phyloP scores from a whole-genome alignment of 2,888 invertebrate genomes.

The Andrena chrysosceles region DNA sequence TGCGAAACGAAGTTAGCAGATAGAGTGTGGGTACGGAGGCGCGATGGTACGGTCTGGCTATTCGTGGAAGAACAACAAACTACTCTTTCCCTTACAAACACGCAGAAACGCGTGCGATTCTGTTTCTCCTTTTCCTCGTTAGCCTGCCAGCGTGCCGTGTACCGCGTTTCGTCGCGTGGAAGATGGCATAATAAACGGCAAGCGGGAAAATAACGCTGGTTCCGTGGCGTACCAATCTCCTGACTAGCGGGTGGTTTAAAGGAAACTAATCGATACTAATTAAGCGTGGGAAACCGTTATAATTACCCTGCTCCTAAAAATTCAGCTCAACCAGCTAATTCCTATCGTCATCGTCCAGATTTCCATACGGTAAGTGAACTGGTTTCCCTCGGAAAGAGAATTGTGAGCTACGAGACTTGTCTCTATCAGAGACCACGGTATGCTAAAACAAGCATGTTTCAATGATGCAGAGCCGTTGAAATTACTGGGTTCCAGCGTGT shows the following conservation, averaged over 20 bases:
- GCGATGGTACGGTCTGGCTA: constrained; percentile 31
- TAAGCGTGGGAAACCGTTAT: too few relatives aligned
- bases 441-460: too few relatives aligned
- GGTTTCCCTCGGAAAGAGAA: neutral
- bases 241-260: neutral
- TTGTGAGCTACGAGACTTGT: neutral
- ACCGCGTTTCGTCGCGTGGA: constrained; percentile 34
- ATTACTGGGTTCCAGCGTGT: constrained; percentile 2
- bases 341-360: neutral
- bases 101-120: neutral
- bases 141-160: neutral
- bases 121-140: constrained; percentile 30
- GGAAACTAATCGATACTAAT: neutral
- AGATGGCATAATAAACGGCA: constrained; percentile 45
- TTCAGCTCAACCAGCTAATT: neutral
- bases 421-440: neutral
- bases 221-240: neutral
- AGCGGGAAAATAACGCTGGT: constrained; percentile 16
- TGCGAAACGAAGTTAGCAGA: neutral
- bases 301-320: too few relatives aligned
- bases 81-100: constrained; percentile 14
- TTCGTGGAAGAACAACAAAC: constrained; percentile 65
- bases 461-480: neutral
- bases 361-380: neutral
- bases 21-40: neutral